Evolutionary conservation across 2,888 invertebrate species (phyloP).

Genomic region (Patella caerulea): DNA sequence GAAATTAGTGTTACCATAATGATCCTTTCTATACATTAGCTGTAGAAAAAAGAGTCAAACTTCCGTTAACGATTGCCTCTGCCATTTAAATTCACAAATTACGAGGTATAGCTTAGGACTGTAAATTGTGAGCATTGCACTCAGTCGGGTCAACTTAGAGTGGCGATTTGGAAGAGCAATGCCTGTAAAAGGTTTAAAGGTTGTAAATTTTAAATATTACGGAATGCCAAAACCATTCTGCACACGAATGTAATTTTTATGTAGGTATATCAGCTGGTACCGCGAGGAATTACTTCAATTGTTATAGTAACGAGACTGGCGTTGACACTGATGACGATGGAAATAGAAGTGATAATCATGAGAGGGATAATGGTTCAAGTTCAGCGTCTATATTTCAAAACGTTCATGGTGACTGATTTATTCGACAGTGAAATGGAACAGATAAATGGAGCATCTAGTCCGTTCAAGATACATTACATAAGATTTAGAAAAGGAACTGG

Average conservation of each 20-base stretch:
- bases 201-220: slow-evolving; percentile 12
- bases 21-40: slow-evolving; percentile 14
- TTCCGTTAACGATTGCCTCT: slow-evolving; percentile 15
- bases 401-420: slow-evolving; percentile 17
- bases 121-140: slow-evolving; percentile 17
- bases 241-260: slow-evolving; percentile 8
- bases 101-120: slow-evolving; percentile 14
- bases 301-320: not conserved
- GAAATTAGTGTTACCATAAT: slow-evolving; percentile 5
- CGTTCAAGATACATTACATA: too few relatives aligned
- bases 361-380: not conserved
- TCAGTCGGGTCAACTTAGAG: slow-evolving; percentile 20
- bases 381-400: not conserved
- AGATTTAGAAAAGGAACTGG: too few relatives aligned
- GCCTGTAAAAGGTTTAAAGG: not conserved
- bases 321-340: not conserved
- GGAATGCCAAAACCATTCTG: not conserved
- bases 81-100: slow-evolving; percentile 21
- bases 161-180: slow-evolving; percentile 19
- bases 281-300: slow-evolving; percentile 11
- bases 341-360: not conserved
- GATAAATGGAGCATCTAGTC: not conserved
- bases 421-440: slow-evolving; percentile 18
- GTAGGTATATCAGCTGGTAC: not conserved
- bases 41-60: slow-evolving; percentile 19